Evolutionary conservation across 2,113 vertebrate genomes (phyloP).

Genomic region (Apteryx owenii): DNA sequence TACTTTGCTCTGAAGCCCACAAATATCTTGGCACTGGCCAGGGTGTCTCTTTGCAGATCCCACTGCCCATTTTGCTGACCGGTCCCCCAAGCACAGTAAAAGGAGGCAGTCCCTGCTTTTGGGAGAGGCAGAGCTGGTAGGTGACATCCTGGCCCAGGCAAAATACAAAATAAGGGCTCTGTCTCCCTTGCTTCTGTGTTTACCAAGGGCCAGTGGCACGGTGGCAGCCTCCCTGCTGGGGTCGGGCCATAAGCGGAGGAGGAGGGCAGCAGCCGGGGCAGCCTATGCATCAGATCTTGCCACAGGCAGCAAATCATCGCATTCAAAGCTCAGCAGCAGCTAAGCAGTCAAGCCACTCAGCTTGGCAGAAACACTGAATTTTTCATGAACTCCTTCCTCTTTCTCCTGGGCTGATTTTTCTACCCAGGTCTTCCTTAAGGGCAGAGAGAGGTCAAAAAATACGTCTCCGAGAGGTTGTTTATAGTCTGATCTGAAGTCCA

Average conservation of each 20-base stretch:
- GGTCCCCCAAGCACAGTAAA: neutral
- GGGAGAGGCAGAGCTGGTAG: neutral
- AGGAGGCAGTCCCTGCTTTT: neutral
- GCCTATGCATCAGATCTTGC: too few species aligned
- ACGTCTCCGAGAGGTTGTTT: neutral
- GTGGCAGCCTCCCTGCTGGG: neutral
- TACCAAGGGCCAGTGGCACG: fast-evolving
- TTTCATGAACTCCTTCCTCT: neutral
- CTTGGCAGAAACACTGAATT: neutral
- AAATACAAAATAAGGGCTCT: neutral
- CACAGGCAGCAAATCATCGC: too few species aligned
- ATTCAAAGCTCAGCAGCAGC: neutral
- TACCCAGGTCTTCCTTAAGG: neutral
- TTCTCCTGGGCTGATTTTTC: neutral
- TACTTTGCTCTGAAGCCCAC: neutral
- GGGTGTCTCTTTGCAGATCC: neutral
- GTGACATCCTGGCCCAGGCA: neutral
- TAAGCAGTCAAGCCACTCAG: neutral
- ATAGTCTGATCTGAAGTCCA: neutral
- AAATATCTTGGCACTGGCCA: neutral
- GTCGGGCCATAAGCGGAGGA: too few species aligned
- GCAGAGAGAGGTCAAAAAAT: neutral
- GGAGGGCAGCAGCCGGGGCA: too few species aligned
- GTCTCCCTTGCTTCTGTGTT: neutral
- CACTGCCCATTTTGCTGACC: neutral